Percentiles rank a stretch among this genome's conserved stretches.
Evolutionary conservation across 2,113 vertebrate genomes (phyloP).

Genomic region (Brachyistius frenatus): DNA sequence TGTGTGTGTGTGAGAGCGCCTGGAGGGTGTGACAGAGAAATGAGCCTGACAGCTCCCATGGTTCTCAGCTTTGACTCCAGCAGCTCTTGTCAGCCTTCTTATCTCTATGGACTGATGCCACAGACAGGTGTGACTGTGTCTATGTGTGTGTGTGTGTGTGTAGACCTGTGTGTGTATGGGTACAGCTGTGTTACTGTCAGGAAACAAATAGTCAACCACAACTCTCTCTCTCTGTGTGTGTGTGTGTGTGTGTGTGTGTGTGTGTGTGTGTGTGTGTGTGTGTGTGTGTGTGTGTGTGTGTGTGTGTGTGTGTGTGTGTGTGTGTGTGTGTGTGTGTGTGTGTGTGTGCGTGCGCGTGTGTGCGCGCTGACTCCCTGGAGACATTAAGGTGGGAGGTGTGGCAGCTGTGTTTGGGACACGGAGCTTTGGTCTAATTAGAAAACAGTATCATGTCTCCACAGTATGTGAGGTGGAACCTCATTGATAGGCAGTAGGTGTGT

Average conservation of each 20-base stretch:
- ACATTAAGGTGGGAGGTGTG: slow-evolving; percentile 41
- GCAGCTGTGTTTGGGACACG: slow-evolving; percentile 50
- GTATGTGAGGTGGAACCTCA: neutral
- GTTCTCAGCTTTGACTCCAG: slow-evolving; percentile 65
- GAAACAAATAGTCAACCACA: slow-evolving; percentile 30
- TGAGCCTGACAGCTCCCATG: slow-evolving; percentile 69
- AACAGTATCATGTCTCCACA: slow-evolving; percentile 26
- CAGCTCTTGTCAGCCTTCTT: slow-evolving; percentile 71
- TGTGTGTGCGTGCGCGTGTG: neutral
- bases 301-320: neutral
- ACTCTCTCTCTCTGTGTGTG: slow-evolving; percentile 2
- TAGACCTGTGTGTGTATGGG: neutral
- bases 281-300: slow-evolving; percentile 27
- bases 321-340: slow-evolving; percentile 18
- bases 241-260: neutral
- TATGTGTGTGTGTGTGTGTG: slow-evolving; percentile 6
- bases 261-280: slow-evolving; percentile 10
- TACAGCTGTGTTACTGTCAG: slow-evolving; percentile 24
- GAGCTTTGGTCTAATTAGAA: slow-evolving; percentile 61
- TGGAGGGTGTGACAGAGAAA: slow-evolving; percentile 61
- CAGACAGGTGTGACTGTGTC: slow-evolving; percentile 66
- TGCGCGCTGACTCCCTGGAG: neutral
- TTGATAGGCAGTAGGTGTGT: slow-evolving; percentile 26
- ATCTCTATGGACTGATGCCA: slow-evolving; percentile 71
- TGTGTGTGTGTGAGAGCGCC: neutral